A percentile compares a stretch with the other conserved stretches of the same genome.
These are phyloP conservation scores for Magallana ariakensis DNA, from an alignment of 1,140 invertebrate species.

Conservation along the genomic window DNA sequence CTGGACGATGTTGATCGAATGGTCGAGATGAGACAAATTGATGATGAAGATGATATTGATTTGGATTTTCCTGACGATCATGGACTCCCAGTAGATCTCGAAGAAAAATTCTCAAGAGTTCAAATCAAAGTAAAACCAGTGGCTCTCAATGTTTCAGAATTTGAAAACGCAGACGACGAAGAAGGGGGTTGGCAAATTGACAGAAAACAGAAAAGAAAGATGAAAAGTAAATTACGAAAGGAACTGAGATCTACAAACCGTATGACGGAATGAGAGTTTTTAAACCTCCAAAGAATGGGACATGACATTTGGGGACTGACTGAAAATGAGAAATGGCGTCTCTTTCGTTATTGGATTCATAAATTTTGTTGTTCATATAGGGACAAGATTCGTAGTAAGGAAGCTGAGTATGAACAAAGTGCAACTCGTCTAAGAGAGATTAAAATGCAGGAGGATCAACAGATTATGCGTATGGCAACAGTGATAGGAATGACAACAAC, in stretches of 20 bases:
- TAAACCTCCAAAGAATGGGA: conserved; percentile 12
- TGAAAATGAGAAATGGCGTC: conserved; percentile 69
- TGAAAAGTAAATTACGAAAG: conserved; percentile 57
- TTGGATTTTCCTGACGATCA: neutral
- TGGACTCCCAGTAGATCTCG: neutral
- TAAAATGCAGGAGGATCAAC: conserved; percentile 62
- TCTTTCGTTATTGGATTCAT: conserved; percentile 74
- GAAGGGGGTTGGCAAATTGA: conserved; percentile 55
- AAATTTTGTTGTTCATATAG: conserved; percentile 55
- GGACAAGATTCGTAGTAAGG: conserved; percentile 41
- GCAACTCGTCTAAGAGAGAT: conserved; percentile 58
- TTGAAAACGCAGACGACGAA: neutral
- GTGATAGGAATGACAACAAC: conserved; percentile 77
- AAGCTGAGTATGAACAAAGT: conserved; percentile 54
- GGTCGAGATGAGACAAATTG: conserved; percentile 6
- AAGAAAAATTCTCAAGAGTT: neutral
- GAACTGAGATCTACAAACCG: conserved; percentile 49
- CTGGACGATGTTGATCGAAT: conserved; percentile 34
- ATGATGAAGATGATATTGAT: conserved; percentile 44
- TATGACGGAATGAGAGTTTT: conserved; percentile 51
- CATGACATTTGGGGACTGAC: conserved; percentile 70
- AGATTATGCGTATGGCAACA: conserved; percentile 67
- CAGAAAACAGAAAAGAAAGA: conserved; percentile 53
- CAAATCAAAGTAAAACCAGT: neutral
- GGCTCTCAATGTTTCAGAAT: conserved; percentile 45